These are phyloP conservation scores for Bugulina stolonifera DNA, from an alignment of 2,888 invertebrate genomes.

Conservation along the genomic window DNA sequence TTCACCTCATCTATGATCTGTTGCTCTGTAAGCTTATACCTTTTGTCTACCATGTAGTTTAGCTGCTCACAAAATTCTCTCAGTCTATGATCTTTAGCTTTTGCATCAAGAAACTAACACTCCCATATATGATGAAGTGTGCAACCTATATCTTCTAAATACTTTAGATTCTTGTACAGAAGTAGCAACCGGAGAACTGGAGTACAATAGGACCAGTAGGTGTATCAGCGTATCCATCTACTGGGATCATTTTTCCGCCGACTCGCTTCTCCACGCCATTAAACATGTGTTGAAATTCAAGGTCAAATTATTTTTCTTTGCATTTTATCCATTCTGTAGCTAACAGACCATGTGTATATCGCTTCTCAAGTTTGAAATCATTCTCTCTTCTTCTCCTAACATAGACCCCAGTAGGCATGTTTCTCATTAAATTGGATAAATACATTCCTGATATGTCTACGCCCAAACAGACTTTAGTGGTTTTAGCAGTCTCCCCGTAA, in stretches of 20 bases:
- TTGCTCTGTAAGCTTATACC: not conserved
- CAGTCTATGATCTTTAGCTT: not conserved
- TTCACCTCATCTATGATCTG: constrained; percentile 17
- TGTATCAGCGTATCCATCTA: not conserved
- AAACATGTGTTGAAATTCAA: not conserved
- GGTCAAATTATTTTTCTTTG: not conserved
- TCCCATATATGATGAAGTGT: constrained; percentile 12
- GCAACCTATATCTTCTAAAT: not conserved
- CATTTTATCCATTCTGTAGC: constrained; percentile 1
- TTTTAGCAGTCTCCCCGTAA: not conserved
- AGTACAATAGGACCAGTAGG: not conserved
- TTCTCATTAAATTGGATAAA: not conserved
- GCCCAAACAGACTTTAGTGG: not conserved
- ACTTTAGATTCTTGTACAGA: not conserved
- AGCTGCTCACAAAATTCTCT: not conserved
- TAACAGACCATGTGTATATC: not conserved
- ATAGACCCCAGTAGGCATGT: constrained; percentile 2
- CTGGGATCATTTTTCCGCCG: not conserved
- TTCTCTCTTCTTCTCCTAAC: not conserved
- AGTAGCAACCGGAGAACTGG: not conserved
- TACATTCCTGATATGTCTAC: constrained; percentile 13
- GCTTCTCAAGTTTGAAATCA: not conserved
- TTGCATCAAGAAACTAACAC: not conserved
- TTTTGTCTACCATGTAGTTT: not conserved
- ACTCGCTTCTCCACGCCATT: not conserved